Base-by-base conservation (phyloP, 2,797 vertebrate species). In the Acestrorhynchus altus region DNA sequence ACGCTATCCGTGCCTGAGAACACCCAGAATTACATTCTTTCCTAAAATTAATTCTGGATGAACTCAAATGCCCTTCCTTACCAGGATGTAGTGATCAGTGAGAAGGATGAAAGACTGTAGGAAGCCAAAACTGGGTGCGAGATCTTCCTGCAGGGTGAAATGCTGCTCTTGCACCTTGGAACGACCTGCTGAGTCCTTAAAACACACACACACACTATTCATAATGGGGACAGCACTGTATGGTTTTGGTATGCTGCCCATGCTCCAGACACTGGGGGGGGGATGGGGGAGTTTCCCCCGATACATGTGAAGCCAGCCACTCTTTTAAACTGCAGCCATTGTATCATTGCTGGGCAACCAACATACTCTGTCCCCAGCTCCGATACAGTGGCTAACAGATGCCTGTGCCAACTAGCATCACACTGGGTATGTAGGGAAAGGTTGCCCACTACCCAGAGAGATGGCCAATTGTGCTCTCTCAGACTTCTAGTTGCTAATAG, bases 51-150 rank as follows among this genome's bases (percentile, higher is more conserved):
- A 35, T 42, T 26, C 2, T 31, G 18, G 40, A 9, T 20, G 16
- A 10, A 40, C 35, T 39, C 22, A 20, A 9, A 24, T 35, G 5
- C 0, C 60, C 42, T 57, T 51, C 18, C 20, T 87, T 84, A 96
- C 97, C 92, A 97, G 86, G 77, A 95, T 87, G 81, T 96, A 95
- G 86, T 96, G 93, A 85, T 98, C 96, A 24, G 92, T 95, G 79
- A 98, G 96, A 77, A 99, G 97, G 91, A 99, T 93, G 89, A 98
- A 92, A 82, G 98, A 98, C 81, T 95, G 91, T 39, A 91, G 78
- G 18, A 97, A 94, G 35, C 91, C 90, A 46, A 99, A 99, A 87
- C 87, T 93, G 26, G 95, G 95, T 18, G 91, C 93, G 42, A 93
- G 84, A 22, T 90, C 88, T 35, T 94, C 93, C 87, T 97, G 93